A percentile compares a stretch with the other conserved stretches of the same genome.
phyloP scores from a whole-genome alignment of 2,113 vertebrate species.

The Poeciliopsis prolifica region DNA sequence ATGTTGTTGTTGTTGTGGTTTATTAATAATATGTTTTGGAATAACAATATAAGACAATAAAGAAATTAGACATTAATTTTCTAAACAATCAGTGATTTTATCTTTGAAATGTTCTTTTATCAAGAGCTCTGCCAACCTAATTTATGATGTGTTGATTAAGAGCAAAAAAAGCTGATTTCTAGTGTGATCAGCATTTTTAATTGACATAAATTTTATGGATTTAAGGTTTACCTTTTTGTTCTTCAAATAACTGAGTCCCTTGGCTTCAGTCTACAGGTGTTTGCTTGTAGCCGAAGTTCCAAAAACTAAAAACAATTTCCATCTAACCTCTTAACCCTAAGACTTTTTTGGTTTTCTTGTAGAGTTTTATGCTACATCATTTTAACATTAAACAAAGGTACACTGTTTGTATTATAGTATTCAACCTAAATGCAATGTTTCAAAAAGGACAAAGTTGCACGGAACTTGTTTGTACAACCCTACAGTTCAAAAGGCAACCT shows the following conservation, averaged over 20 bases:
- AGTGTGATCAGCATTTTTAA: too few species aligned
- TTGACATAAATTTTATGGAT: too few species aligned
- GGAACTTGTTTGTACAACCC: neutral
- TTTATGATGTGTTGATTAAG: neutral
- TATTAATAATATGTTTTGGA: neutral
- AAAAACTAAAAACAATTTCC: too few species aligned
- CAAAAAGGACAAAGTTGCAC: neutral
- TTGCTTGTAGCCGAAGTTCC: too few species aligned
- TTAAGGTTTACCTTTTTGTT: too few species aligned
- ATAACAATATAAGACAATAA: neutral
- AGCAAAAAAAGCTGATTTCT: neutral
- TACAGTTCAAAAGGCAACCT: neutral
- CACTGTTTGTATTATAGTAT: neutral
- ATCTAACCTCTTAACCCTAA: too few species aligned
- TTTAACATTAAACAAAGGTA: neutral
- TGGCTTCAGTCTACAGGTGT: too few species aligned
- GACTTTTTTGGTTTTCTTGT: neutral
- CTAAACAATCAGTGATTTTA: too few species aligned
- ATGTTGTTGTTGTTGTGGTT: too few species aligned
- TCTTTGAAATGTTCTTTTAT: too few species aligned
- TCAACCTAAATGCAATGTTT: neutral
- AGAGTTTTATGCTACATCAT: neutral
- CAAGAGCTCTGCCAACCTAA: neutral
- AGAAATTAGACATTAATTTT: neutral
- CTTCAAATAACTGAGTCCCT: too few species aligned